These are phyloP conservation scores for Natrix natrix DNA, from an alignment of 2,797 vertebrate genomes.

Conservation along the genomic window DNA sequence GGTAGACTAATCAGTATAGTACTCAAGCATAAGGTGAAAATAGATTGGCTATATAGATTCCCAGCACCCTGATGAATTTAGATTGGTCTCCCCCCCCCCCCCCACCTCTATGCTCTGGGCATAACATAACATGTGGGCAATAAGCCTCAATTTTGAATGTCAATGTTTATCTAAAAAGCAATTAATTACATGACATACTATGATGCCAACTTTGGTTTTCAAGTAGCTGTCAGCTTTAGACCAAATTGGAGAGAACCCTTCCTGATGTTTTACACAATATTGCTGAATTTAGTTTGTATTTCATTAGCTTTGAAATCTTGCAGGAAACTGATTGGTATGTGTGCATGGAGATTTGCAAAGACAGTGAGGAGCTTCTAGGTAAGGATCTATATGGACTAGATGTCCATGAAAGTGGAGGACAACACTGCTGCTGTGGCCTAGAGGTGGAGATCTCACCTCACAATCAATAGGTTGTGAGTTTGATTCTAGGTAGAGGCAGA, in stretches of 20 bases:
- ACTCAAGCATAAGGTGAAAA: not conserved
- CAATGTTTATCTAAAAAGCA: constrained; percentile 1
- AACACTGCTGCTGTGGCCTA: no score
- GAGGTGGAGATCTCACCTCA: no score
- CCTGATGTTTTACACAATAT: not conserved
- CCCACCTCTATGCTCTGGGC: not conserved
- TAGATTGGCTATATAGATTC: not conserved
- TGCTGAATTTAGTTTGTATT: not conserved
- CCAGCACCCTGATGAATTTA: not conserved
- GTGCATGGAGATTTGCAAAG: not conserved
- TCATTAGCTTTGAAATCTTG: not conserved
- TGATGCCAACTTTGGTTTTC: not conserved
- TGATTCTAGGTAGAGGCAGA: no score
- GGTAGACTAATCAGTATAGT: not conserved
- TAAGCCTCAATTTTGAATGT: constrained; percentile 1
- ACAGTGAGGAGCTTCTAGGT: not conserved
- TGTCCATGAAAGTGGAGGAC: not conserved
- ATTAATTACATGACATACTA: not conserved
- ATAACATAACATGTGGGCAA: not conserved
- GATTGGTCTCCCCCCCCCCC: not conserved
- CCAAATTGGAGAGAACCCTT: not conserved
- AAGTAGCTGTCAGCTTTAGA: not conserved
- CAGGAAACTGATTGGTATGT: not conserved
- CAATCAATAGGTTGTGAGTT: no score
- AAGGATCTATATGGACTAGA: not conserved